Base-by-base conservation (phyloP, 2,888 invertebrate species). In the Heteropelma amictum region DNA sequence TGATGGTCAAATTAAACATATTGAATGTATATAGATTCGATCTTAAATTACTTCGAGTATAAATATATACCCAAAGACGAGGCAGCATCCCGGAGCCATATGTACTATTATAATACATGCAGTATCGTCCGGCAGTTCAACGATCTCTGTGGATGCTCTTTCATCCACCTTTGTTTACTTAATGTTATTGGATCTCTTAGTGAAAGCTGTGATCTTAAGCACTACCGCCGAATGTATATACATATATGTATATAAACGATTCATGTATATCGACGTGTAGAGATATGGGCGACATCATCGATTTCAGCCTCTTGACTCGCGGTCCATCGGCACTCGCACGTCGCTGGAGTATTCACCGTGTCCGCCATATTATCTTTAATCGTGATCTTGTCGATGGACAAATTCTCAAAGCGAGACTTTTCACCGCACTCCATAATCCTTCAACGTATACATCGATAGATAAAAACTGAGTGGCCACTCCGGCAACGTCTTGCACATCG, bases 301-400 rank as follows among this genome's bases (percentile, higher is more conserved):
- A 40, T 56, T 42, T 23, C 19, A 19, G 60, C n/a, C 19, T 10
- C 38, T 60, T 45, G 45, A 33, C 45, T 28, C 8, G 60, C 68
- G 68, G 49, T 56, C 68, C 42, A 63, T 68, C 56, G 49, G 67
- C 63, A 30, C 67, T 61, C 67, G 47, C 61, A 35, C 68, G 61
- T 68, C 67, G 28, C 56, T n/a, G n/a, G 30, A 40, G 40, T 68
- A 68, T 73, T 68, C 63, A 73, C 63, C 72, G 56, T 33, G 49
- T 30, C 28, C 38, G 26, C 28, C 7, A 28, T 64, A 28, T 40
- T 40, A 64, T 64, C 63, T 63, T 38, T 14, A 49, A 40, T 19
- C 60, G 58, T 60, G 51, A 69, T 69, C 69, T 69, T 26, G 68
- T 40, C 68, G 68, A 63, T 68, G 51, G 61, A 61, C 23, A 49